Base-by-base conservation (phyloP, 2,797 vertebrate species). In the Microhierax caerulescens region DNA sequence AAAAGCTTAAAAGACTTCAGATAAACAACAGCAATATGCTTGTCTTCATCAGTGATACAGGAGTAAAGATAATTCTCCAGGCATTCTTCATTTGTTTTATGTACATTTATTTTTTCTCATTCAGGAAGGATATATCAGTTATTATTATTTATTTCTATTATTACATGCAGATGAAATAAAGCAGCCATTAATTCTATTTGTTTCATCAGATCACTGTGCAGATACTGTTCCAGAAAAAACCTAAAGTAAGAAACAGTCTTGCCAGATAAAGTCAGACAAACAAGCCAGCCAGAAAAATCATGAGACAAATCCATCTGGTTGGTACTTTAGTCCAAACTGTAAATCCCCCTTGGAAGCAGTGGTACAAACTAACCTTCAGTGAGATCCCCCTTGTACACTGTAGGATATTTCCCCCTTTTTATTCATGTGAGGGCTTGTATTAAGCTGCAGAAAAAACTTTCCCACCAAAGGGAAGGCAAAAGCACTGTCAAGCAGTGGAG, bases 1-100 rank as follows among this genome's bases (percentile, higher is more conserved):
- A 95, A 94, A 80, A 50, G 28, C 72, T 76, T 63, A 60, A 88
- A 94, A 92, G n/a, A 48, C 54, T 73, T 92, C 86, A 89, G 54
- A 92, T 92, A 93, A 92, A 94, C 30, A 95, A 63, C 8, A 85
- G 47, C 6, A 3, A 77, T 57, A 60, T 57, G 18, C 64, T 75
- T 87, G 47, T 85, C 92, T 83, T 92, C 54, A 65, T 77, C 64
- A 67, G 53, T 48, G 48, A 51, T 83, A 54, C 27, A 80, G 48
- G 36, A 92, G 10, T 41, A 81, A 93, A 32, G 80, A 74, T 91
- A 76, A 87, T 73, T 64, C 22, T 2, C 32, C 74, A 85, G 63
- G 17, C 11, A 37, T 68, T 85, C 15, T 17, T 90, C 21, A 63
- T 61, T 19, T n/a, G 24, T 3, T 81, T 88, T 65, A 59, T 32